These are phyloP conservation scores for Todus mexicanus DNA, from an alignment of 2,797 vertebrate genomes.

Conservation along the genomic window DNA sequence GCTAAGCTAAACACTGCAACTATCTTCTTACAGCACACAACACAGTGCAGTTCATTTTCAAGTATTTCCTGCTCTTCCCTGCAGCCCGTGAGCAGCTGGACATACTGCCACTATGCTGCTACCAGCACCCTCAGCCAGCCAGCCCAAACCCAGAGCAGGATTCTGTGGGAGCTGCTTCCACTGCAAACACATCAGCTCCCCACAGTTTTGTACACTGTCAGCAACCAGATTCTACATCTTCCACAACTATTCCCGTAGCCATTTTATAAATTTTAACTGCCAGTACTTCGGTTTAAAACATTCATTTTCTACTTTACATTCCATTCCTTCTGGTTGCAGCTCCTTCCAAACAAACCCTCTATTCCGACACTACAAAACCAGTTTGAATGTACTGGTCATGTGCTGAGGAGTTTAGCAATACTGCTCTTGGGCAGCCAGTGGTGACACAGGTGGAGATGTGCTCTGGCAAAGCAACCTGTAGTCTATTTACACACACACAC, in stretches of 20 bases:
- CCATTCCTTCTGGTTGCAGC: neutral
- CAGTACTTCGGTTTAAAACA: neutral
- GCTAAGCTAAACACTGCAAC: neutral
- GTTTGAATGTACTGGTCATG: neutral
- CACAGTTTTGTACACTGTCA: neutral
- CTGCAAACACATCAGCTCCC: neutral
- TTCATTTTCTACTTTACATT: neutral
- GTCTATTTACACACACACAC: neutral
- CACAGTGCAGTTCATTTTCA: neutral
- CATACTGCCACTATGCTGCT: neutral
- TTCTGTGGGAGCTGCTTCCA: neutral
- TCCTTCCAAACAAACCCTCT: neutral
- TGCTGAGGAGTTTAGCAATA: neutral
- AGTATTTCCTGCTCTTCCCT: neutral
- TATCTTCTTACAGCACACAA: neutral
- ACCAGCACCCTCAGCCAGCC: accelerated
- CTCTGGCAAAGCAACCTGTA: neutral
- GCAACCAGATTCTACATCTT: neutral
- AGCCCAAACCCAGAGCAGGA: neutral
- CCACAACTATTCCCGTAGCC: neutral
- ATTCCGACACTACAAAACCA: neutral
- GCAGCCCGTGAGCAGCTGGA: neutral
- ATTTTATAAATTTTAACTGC: neutral
- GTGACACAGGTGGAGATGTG: neutral
- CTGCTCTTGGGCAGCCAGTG: neutral